Conservation (phyloP, 2,113 vertebrate genomes). For the Vulpes ferrilata region DNA sequence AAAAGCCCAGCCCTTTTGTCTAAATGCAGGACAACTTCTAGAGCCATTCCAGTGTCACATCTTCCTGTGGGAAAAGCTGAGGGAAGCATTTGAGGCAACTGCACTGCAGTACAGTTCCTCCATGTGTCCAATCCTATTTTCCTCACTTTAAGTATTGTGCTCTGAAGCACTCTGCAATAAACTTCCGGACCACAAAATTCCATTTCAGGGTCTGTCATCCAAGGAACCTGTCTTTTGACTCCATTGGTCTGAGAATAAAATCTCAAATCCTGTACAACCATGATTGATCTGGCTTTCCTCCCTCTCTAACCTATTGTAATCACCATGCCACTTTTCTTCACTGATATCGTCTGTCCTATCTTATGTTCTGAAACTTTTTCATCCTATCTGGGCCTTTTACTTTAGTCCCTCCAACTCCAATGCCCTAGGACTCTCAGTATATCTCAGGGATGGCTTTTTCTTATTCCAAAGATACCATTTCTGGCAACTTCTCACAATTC, state of each 20-base stretch:
- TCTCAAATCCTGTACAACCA: fast-evolving
- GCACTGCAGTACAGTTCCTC: not conserved
- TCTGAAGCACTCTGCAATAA: not conserved
- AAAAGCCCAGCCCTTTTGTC: not conserved
- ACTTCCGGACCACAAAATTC: not conserved
- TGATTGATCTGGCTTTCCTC: not conserved
- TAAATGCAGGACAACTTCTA: not conserved
- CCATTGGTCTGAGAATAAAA: not conserved
- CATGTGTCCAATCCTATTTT: fast-evolving
- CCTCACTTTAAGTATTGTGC: not conserved
- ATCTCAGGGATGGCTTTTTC: not conserved
- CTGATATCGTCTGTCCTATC: not conserved
- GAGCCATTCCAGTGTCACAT: not conserved
- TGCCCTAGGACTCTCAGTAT: not conserved
- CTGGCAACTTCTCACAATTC: not conserved
- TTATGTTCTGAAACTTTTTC: not conserved
- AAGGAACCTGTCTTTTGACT: fast-evolving
- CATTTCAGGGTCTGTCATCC: not conserved
- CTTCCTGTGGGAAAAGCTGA: not conserved
- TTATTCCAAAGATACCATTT: not conserved
- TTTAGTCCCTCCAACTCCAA: not conserved
- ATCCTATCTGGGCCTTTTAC: not conserved
- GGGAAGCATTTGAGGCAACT: not conserved
- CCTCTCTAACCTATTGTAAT: not conserved
- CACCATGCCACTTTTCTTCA: not conserved